These are phyloP conservation scores for Lepidonotus clava DNA, from an alignment of 2,888 invertebrate genomes.

Conservation along the genomic window DNA sequence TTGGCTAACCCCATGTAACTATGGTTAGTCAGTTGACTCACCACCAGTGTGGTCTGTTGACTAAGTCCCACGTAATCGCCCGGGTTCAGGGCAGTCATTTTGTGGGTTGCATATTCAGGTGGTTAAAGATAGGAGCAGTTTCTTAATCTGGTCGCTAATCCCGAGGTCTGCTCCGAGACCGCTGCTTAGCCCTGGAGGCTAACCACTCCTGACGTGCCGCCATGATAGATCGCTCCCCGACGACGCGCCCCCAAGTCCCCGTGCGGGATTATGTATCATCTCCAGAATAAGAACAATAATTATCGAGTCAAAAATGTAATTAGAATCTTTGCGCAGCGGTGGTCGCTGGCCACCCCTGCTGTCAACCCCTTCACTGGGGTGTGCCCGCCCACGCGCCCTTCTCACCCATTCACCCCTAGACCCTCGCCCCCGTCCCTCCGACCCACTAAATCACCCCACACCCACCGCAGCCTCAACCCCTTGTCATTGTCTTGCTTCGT, in stretches of 20 bases:
- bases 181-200: conserved; percentile 18
- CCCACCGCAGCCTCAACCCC: background rate
- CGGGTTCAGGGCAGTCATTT: background rate
- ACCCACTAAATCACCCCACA: conserved; percentile 19
- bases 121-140: background rate
- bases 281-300: conserved; percentile 48
- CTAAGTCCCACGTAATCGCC: no score
- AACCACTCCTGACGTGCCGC: background rate
- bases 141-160: conserved; percentile 7
- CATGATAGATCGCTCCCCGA: conserved; percentile 21
- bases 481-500: conserved; percentile 12
- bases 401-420: background rate
- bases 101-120: background rate
- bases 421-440: background rate
- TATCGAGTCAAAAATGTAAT: conserved; percentile 54
- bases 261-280: conserved; percentile 18
- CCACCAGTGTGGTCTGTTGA: no score
- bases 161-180: background rate
- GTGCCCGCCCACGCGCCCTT: background rate
- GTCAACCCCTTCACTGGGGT: background rate
- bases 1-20: no score
- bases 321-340: conserved; percentile 45
- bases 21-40: no score
- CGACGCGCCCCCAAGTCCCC: background rate
- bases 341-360: conserved; percentile 12